Percentiles rank a stretch among this genome's conserved stretches.
These are phyloP conservation scores for Patiria miniata DNA, from an alignment of 35 echinoderm and acorn worm species.

Conservation along the genomic window DNA sequence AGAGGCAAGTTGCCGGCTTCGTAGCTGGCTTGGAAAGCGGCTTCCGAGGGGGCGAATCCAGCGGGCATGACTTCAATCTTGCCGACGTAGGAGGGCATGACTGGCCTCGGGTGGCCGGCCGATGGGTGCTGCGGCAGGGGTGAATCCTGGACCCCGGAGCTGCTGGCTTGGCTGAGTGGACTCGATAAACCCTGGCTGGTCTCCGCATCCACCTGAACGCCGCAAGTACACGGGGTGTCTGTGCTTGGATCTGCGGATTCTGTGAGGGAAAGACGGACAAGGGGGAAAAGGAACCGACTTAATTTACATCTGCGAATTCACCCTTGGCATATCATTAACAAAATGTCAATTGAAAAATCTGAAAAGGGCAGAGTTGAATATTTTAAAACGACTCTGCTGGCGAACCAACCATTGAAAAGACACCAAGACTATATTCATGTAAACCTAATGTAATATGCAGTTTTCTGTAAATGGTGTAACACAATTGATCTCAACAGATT, in stretches of 20 bases:
- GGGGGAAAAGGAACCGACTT: neutral
- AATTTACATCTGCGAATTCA: neutral
- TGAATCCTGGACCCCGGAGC: constrained; percentile 19
- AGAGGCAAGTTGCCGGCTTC: constrained; percentile 44
- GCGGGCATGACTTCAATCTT: constrained; percentile 48
- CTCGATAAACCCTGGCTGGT: neutral
- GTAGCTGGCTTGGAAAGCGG: constrained; percentile 4
- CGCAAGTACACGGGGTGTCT: constrained; percentile 38
- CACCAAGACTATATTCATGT: too few species aligned
- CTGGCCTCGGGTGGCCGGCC: neutral
- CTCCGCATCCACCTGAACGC: constrained; percentile 11
- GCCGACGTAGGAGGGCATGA: constrained; percentile 40
- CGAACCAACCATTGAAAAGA: too few species aligned
- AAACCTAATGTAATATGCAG: too few species aligned
- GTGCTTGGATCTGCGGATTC: constrained; percentile 41
- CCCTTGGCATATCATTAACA: neutral
- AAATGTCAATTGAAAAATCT: neutral
- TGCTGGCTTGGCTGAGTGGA: constrained; percentile 3
- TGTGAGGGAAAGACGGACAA: neutral
- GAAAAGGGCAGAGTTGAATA: neutral
- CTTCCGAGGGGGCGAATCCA: constrained; percentile 38
- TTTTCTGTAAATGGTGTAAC: too few species aligned
- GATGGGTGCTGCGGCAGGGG: neutral
- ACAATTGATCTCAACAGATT: too few species aligned
- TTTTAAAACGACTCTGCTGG: neutral